Base-by-base conservation (phyloP, 92 coral and sea anemone genomes). In the Ricordea florida region DNA sequence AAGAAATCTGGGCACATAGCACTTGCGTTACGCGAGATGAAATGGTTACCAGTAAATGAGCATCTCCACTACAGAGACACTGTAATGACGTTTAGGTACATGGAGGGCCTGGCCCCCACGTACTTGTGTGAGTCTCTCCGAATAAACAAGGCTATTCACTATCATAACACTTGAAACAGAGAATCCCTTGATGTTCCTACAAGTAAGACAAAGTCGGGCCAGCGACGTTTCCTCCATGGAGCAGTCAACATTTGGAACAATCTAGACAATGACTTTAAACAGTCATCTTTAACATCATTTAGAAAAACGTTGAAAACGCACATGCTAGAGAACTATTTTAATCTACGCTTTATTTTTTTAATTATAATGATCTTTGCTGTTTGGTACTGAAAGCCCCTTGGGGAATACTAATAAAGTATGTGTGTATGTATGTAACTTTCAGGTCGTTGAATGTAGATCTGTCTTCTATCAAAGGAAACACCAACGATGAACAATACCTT, bases 1-100 rank as follows among this genome's bases (percentile, higher is more conserved):
- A 62, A 42, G 73, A 63, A 75, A 43, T 75, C 23, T 46, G 82
- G 47, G 25, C 82, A 74, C 23, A 60, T 74, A 21, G 53, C 32
- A 17, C 78, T 66, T 25, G 31, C 35, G 22, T 36, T 52, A 2
- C 66, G 66, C 10, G 47, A 69, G 18, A 14, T 69, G 4, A 25
- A 52, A 9, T 69, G 77, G 77, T 50, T 69, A 2, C 77, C 66
- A 10, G 66, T 69, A 41, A 59, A 70, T 15, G 47, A 70, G 25
- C 36, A 6, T 10, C 17, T 70, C 53, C 36, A 11, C 30, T 33
- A 29, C 18, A 56, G 69, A 42, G 85, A 78, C 24, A 46, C 78
- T 52, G 25, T 78, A 52, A 79, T 68, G 68, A 50, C 69, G 20
- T 79, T 37, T 37, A 70, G 58, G 58, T 55, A 66, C 56, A 50